Evolutionary conservation across 2,797 vertebrate species (phyloP), one percentile per base, ranked within the genome.

Genomic region (Melanotaenia pygmaea): DNA sequence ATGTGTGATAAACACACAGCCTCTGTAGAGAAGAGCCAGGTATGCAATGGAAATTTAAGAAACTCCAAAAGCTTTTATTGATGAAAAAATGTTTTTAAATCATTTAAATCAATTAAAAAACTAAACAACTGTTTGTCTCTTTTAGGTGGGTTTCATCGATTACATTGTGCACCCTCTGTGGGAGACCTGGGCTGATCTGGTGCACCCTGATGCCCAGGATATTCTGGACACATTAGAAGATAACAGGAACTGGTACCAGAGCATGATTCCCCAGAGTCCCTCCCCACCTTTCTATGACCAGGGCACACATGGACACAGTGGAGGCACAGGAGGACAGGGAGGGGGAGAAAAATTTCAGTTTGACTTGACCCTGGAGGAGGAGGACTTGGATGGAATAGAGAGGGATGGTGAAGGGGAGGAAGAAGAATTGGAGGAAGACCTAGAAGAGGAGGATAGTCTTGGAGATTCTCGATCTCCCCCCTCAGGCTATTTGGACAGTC

Each of bases 241-340:
- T 91, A 99, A 99, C 93, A 96, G 98, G 90, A 99, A 99, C 95
- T 99, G 98, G 97, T 99, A 99, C 93, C 98, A 99, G 95, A 99
- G 98, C 90, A 99, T 99, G 97, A 98, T 99, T 80, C 97, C 98
- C 59, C 97, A 98, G 90, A 99, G 97, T 79, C 98, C 98, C 0
- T 99, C 97, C 18, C 97, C 98, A 13, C 96, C 98, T 0, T 95
- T 98, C 86, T 97, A 98, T 0, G 97, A 98, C 71, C 94, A 94
- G 69, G 95, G 92, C 80, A 93, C 95, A 47, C 97, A 98, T 81
- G 96, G 95, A 74, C 96, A 95, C 77, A 85, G 93, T 1, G 90
- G 95, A 58, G 95, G 89, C 22, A 83, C 84, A 0, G 94, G 88
- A 3, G 88, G 87, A 0, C 88, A 88, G 30, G 92, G 88, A 16